These are phyloP conservation scores for Galaxias olidus DNA, from an alignment of 2,797 vertebrate genomes.

Conservation along the genomic window DNA sequence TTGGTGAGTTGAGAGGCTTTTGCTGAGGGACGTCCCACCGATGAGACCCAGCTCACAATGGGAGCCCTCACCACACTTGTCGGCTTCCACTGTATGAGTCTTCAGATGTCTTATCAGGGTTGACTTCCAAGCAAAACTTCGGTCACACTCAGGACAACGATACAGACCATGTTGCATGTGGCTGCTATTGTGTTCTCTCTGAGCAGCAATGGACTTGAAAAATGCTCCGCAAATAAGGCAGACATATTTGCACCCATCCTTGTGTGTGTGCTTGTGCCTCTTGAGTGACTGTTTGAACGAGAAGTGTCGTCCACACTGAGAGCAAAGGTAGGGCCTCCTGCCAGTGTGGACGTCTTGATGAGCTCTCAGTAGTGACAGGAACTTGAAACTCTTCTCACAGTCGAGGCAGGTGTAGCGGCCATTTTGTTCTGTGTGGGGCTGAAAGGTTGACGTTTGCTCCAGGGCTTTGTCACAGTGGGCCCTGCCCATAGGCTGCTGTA, in stretches of 20 bases:
- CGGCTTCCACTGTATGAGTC: conserved; percentile 40
- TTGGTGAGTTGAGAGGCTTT: conserved; percentile 61
- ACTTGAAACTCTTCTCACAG: conserved; percentile 74
- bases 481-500: conserved; percentile 48
- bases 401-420: conserved; percentile 59
- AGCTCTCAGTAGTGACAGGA: conserved; percentile 68
- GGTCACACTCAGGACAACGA: conserved; percentile 63
- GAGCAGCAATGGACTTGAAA: conserved; percentile 60
- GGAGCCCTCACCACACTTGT: conserved; percentile 49
- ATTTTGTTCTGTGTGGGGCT: conserved; percentile 17
- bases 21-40: conserved; percentile 48
- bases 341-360: conserved; percentile 75
- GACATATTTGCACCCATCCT: conserved; percentile 55
- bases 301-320: conserved; percentile 70
- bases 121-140: conserved; percentile 65
- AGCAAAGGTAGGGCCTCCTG: conserved; percentile 72
- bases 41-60: conserved; percentile 60
- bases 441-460: conserved; percentile 16
- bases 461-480: conserved; percentile 18
- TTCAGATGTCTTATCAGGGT: conserved; percentile 69
- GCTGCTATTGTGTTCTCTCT: conserved; percentile 46
- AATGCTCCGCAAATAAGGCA: conserved; percentile 70
- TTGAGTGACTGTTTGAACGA: conserved; percentile 78
- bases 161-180: conserved; percentile 63
- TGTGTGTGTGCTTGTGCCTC: conserved; percentile 74